Percentiles rank a stretch among this genome's conserved stretches.
Conservation (phyloP, 2,888 invertebrate species). For the Himalopsyche anomala region DNA sequence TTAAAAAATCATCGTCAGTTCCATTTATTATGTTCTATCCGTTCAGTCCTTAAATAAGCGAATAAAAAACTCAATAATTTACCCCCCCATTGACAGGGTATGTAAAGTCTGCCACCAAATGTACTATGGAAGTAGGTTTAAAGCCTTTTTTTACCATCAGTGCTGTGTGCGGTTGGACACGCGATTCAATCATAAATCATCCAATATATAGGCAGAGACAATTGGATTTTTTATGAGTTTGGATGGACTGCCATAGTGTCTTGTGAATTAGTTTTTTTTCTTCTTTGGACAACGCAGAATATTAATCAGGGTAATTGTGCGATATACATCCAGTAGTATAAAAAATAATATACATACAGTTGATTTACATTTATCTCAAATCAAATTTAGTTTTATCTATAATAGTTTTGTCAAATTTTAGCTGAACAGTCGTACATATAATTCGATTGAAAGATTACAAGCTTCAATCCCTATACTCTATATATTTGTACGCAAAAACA, state of each 20-base stretch:
- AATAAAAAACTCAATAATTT: conserved; percentile 9
- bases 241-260: background rate
- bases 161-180: conserved; percentile 1
- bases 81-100: background rate
- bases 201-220: background rate
- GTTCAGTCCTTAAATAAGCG: conserved; percentile 3
- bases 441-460: too few species aligned
- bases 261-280: conserved; percentile 1
- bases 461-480: too few species aligned
- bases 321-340: too few species aligned
- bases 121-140: background rate
- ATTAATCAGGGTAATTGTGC: background rate
- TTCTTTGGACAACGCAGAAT: background rate
- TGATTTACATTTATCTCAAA: too few species aligned
- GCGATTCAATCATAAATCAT: conserved; percentile 17
- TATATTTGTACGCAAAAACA: too few species aligned
- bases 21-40: background rate
- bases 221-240: conserved; percentile 4
- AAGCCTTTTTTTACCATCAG: background rate
- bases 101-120: background rate
- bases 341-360: too few species aligned
- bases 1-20: background rate
- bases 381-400: too few species aligned
- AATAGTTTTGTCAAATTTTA: too few species aligned
- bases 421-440: too few species aligned